These are phyloP conservation scores for Tipula helvola DNA, from an alignment of 2,888 invertebrate species.

Conservation along the genomic window DNA sequence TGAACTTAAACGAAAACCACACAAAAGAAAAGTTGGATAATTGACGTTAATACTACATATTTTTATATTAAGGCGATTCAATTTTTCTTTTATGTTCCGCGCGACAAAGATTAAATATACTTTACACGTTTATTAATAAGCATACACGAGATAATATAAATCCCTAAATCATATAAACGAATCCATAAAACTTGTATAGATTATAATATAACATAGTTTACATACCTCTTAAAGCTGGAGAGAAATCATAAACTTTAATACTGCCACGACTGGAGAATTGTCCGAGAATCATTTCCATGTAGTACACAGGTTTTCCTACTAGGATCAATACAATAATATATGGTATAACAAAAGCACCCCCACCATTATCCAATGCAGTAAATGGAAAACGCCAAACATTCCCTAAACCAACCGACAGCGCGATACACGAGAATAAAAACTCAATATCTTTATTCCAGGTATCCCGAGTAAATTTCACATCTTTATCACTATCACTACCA, in stretches of 20 bases:
- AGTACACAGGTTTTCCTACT: conserved; percentile 57
- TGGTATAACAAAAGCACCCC: conserved; percentile 54
- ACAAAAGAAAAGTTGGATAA: not conserved
- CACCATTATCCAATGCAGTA: conserved; percentile 53
- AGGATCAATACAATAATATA: conserved; percentile 48
- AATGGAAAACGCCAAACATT: conserved; percentile 57
- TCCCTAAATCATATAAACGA: not conserved
- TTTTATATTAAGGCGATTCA: not conserved
- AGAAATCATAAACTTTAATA: conserved; percentile 51
- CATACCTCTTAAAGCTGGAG: conserved; percentile 57
- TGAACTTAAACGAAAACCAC: not conserved
- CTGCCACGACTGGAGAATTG: conserved; percentile 61
- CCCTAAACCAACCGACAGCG: conserved; percentile 51
- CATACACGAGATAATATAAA: not conserved
- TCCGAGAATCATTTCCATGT: conserved; percentile 59
- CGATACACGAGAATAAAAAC: conserved; percentile 35
- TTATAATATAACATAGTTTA: not conserved
- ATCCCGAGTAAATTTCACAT: conserved; percentile 21
- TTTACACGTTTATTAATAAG: not conserved
- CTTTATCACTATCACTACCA: not conserved
- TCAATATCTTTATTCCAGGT: conserved; percentile 35
- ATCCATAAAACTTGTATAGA: not conserved
- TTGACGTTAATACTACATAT: not conserved
- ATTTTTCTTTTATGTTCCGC: not conserved
- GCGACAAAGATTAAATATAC: not conserved